A percentile compares a stretch with the other conserved stretches of the same genome.
These are phyloP conservation scores for Euschistus heros DNA, from an alignment of 1,140 invertebrate species.

Conservation along the genomic window DNA sequence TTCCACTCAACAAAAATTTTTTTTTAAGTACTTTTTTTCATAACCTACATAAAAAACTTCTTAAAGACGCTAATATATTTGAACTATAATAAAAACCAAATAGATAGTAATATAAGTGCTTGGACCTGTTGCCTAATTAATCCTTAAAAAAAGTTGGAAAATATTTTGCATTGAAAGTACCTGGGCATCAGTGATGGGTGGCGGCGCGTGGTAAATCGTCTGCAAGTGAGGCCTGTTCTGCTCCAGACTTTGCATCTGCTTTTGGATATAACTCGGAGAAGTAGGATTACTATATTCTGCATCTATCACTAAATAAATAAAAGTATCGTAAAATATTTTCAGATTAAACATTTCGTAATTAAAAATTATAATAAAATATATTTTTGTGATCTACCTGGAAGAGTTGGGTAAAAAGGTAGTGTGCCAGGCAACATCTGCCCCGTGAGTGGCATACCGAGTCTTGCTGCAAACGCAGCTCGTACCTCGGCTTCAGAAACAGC, in stretches of 20 bases:
- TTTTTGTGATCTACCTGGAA: conserved; percentile 40
- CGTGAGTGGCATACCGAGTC: conserved; percentile 58
- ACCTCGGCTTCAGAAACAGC: conserved; percentile 68
- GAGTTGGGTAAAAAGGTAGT: conserved; percentile 61
- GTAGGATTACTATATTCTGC: conserved; percentile 41
- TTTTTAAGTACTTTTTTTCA: no score
- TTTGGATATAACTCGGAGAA: conserved; percentile 43
- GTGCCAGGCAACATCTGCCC: conserved; percentile 60
- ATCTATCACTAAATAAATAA: conserved; percentile 39
- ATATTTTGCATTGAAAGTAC: conserved; percentile 23
- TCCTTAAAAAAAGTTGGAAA: no score
- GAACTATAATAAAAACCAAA: no score
- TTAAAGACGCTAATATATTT: no score
- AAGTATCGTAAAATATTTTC: conserved; percentile 19
- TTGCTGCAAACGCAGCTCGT: conserved; percentile 56
- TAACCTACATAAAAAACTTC: no score
- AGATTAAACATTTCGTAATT: not conserved
- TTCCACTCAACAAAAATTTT: no score
- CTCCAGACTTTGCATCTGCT: conserved; percentile 49
- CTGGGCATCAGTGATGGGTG: conserved; percentile 51
- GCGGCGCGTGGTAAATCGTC: conserved; percentile 20
- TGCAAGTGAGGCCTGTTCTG: conserved; percentile 34
- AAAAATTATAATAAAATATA: no score
- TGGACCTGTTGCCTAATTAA: no score
- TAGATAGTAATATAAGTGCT: no score